Conservation (phyloP, 2,888 invertebrate species). For the Caenorhabditis panamensis region DNA sequence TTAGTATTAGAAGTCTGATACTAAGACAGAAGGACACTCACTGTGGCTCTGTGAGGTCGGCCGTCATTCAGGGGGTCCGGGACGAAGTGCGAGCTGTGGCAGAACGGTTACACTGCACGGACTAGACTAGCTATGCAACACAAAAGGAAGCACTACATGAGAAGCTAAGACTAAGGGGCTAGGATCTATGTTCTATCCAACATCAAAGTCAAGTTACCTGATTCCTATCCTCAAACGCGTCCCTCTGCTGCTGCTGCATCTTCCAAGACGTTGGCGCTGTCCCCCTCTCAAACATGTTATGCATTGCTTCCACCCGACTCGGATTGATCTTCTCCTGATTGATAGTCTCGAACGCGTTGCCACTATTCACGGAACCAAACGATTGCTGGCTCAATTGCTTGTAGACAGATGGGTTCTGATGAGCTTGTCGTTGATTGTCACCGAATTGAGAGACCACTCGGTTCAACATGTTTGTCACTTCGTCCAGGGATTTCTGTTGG, state of each 20-base stretch:
- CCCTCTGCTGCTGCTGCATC: conserved; percentile 47
- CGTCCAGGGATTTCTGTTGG: conserved; percentile 69
- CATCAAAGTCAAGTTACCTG: conserved; percentile 32
- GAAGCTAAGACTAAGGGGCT: conserved; percentile 8
- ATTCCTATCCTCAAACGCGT: conserved; percentile 31
- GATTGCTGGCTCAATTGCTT: conserved; percentile 55
- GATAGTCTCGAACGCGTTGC: conserved; percentile 70
- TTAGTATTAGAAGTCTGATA: conserved; percentile 9
- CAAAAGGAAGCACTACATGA: neutral
- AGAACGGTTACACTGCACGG: conserved; percentile 27
- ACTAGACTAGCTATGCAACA: conserved; percentile 9
- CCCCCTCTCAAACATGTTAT: conserved; percentile 78
- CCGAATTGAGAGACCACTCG: conserved; percentile 70
- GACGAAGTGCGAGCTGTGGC: conserved; percentile 27
- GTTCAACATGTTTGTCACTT: conserved; percentile 72
- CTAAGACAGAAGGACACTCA: conserved; percentile 28
- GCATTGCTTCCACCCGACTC: conserved; percentile 79
- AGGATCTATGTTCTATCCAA: neutral
- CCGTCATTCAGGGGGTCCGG: conserved; percentile 50
- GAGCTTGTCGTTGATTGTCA: conserved; percentile 37
- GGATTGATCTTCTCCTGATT: conserved; percentile 78
- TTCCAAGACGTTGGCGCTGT: conserved; percentile 60
- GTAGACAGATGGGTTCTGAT: conserved; percentile 47
- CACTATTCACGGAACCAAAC: conserved; percentile 37
- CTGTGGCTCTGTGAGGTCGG: conserved; percentile 33